These are phyloP conservation scores for Melopsittacus undulatus DNA, from an alignment of 2,797 vertebrate species.

Conservation along the genomic window DNA sequence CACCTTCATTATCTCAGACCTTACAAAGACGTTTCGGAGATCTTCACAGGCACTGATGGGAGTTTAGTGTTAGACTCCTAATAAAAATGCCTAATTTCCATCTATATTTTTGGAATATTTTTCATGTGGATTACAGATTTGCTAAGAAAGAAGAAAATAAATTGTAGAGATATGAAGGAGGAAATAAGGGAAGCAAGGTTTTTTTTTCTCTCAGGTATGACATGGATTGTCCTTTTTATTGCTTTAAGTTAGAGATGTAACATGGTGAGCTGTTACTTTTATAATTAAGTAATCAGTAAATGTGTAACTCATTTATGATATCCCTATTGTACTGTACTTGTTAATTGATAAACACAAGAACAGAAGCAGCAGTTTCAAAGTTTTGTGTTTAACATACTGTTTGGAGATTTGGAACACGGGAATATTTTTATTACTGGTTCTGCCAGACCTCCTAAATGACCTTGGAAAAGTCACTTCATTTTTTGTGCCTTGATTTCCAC, in stretches of 20 bases:
- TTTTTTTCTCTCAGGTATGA: neutral
- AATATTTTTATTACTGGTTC: neutral
- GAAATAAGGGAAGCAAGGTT: neutral
- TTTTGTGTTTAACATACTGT: neutral
- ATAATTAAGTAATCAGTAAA: slow-evolving; percentile 41
- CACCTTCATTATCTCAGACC: slow-evolving; percentile 6
- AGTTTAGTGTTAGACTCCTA: neutral
- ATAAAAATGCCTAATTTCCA: neutral
- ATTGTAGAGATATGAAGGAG: neutral
- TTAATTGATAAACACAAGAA: slow-evolving; percentile 15
- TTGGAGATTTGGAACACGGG: neutral
- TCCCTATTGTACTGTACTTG: neutral
- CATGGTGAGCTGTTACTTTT: neutral
- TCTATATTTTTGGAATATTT: neutral
- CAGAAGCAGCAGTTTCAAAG: neutral
- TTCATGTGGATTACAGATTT: neutral
- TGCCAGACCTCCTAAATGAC: neutral
- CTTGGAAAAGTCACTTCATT: neutral
- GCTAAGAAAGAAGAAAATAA: neutral
- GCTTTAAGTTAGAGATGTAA: neutral
- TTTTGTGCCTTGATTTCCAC: neutral
- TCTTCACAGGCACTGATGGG: neutral
- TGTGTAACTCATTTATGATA: neutral
- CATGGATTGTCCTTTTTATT: neutral
- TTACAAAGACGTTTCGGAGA: neutral